Evolutionary conservation across 2,797 vertebrate species (phyloP), one percentile per base, ranked within the genome.

Genomic region (Lateolabrax maculatus): DNA sequence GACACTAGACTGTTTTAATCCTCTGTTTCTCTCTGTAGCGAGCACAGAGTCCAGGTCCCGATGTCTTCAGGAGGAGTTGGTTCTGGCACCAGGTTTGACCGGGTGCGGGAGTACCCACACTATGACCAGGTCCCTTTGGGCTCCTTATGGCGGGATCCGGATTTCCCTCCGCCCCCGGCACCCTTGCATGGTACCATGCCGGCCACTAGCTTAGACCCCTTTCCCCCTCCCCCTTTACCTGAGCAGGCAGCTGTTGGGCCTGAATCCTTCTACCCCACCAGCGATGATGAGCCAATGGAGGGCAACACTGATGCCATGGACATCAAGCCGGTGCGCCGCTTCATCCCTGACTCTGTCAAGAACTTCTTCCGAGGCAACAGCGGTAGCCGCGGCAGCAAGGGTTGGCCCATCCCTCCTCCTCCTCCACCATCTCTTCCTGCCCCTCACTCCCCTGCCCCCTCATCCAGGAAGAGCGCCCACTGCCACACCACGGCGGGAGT

Each of bases 281-380:
- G 91, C 36, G 92, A 95, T 19, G 79, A 76, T 4, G 78, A 87
- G 23, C 69, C 71, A 3, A 18, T 53, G 10, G 91, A 92, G 16
- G 31, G 27, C 0, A 85, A 93, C 3, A 72, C 70, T n/a, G 81
- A 90, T 0, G 88, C 86, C 58, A 95, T 96, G 76, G 96, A 97
- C 77, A 95, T 97, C 25, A 97, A 98, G 74, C 97, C 97, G 0
- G 90, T 97, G 0, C 94, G 87, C n/a, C 96, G 96, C 66, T 98
- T 98, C 79, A 92, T 98, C 80, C 97, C 97, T 0, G 95, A 97
- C 89, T 98, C 97, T 0, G 95, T 97, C 94, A 99, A 98, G 86
- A 96, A 96, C 82, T 96, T 98, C 67, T 98, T 99, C 88, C 94
- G 84, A 34, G 93, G 95, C 19, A 95, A 90, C 76, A 94, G 87